Evolutionary conservation across 2,888 invertebrate species (phyloP), one percentile per base, ranked within the genome.

Genomic region (Apeira syringaria): DNA sequence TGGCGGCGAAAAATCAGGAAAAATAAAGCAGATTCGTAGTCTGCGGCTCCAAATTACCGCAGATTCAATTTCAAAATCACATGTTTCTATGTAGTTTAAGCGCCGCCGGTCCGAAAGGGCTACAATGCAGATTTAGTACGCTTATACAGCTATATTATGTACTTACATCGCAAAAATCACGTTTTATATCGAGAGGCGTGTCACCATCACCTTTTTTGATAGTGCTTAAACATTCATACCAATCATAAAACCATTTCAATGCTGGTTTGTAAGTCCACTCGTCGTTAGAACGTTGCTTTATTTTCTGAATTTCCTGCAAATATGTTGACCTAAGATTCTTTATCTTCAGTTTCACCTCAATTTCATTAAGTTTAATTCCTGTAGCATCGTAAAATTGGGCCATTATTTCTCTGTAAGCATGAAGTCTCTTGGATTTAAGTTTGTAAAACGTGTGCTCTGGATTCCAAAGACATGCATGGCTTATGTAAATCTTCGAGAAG

Each of bases 401-500:
- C 18, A 71, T 72, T 9, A 86, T 69, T 11, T 71, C 61, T 41
- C 57, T 61, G 39, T 77, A 81, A 0, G 88, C 79, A 50, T 70
- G 69, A 26, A 74, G 55, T 45, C 84, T 68, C 37, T 63, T 70
- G 32, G 63, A 56, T 53, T 75, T 77, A 15, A 72, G 47, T 59
- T 76, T 84, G 50, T 90, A 86, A n/a, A 67, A 61, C 9, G 68
- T 56, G 39, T 80, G 73, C 38, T 72, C 66, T 1, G 70, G 59
- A 53, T 91, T 83, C 90, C 90, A 91, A 24, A 91, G 59, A 37
- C 72, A 72, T 57, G 84, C 79, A 32, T 86, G 68, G 24, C 68
- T 72, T 39, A 84, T 55, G 59, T 90, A 91, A 42, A 85, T 57
- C 71, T 83, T 83, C 0, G 90, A 88, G 50, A 91, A 89, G 47